Evolutionary conservation across 2,797 vertebrate species (phyloP).

Genomic region (Sebastes miniatus): DNA sequence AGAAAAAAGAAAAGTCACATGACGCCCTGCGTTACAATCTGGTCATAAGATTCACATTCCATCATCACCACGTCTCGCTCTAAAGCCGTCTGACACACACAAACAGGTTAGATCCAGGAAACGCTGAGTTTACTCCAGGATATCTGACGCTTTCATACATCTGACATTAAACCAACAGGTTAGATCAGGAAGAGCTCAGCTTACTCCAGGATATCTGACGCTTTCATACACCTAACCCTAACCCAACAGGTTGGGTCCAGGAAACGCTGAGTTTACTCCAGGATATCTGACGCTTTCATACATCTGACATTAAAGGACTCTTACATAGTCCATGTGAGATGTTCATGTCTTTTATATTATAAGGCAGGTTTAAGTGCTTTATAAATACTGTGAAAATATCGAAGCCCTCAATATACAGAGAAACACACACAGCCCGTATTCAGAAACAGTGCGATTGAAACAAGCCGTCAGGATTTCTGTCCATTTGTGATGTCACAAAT

Average conservation of each 20-base stretch:
- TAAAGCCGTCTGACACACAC: not conserved
- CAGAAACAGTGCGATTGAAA: too few relatives aligned
- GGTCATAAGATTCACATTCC: conserved; percentile 71
- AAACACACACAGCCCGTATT: too few relatives aligned
- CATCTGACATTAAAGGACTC: not conserved
- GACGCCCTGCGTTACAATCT: conserved; percentile 40
- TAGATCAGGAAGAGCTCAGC: not conserved
- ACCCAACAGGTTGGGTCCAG: not conserved
- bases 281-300: not conserved
- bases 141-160: not conserved
- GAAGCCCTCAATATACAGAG: too few relatives aligned
- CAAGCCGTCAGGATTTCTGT: too few relatives aligned
- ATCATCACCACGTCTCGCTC: not conserved
- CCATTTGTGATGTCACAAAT: too few relatives aligned
- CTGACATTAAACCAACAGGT: not conserved
- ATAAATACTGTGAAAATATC: too few relatives aligned
- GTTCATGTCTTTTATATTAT: too few relatives aligned
- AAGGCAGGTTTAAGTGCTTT: too few relatives aligned
- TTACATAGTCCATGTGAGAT: too few relatives aligned
- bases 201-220: not conserved
- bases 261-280: not conserved
- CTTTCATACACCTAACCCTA: not conserved
- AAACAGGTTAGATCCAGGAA: conserved; percentile 4
- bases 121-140: not conserved
- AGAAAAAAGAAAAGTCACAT: conserved; percentile 61